Evolutionary conservation across 1,140 invertebrate species (phyloP).

Genomic region (Ectropis grisescens): DNA sequence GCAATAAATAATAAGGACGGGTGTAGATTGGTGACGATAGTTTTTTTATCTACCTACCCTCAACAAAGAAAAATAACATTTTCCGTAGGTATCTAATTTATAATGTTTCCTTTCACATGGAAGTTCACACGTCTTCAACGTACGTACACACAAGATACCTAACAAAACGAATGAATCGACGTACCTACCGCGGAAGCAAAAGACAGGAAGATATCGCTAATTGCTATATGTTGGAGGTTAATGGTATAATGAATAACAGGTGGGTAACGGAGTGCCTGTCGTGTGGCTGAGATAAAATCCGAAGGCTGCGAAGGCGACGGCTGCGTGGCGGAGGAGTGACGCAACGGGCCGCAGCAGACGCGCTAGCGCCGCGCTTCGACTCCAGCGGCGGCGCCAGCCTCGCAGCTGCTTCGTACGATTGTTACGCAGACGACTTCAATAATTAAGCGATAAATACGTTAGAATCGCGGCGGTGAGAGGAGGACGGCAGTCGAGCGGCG

Average conservation of each 20-base stretch:
- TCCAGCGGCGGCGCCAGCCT: constrained; percentile 29
- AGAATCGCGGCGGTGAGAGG: constrained; percentile 49
- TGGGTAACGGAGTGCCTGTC: constrained; percentile 29
- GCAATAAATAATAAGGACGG: too few relatives aligned
- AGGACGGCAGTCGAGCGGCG: constrained; percentile 59
- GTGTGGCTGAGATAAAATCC: constrained; percentile 36
- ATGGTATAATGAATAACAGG: constrained; percentile 35
- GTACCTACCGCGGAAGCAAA: constrained; percentile 23
- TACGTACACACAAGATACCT: too few relatives aligned
- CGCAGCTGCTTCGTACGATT: constrained; percentile 51
- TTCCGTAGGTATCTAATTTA: too few relatives aligned
- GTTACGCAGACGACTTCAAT: constrained; percentile 63
- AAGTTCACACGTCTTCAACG: too few relatives aligned
- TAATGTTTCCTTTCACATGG: too few relatives aligned
- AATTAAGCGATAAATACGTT: constrained; percentile 68
- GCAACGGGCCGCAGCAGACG: constrained; percentile 45
- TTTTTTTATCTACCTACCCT: too few relatives aligned
- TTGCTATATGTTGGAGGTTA: constrained; percentile 37
- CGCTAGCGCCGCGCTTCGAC: constrained; percentile 46
- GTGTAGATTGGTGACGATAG: too few relatives aligned
- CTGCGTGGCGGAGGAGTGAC: constrained; percentile 23
- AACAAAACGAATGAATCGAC: too few relatives aligned
- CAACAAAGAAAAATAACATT: too few relatives aligned
- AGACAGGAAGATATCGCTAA: constrained; percentile 28
- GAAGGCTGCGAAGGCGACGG: constrained; percentile 37